Conservation (phyloP, 2,888 invertebrate species). For the Scaptomyza flava region DNA sequence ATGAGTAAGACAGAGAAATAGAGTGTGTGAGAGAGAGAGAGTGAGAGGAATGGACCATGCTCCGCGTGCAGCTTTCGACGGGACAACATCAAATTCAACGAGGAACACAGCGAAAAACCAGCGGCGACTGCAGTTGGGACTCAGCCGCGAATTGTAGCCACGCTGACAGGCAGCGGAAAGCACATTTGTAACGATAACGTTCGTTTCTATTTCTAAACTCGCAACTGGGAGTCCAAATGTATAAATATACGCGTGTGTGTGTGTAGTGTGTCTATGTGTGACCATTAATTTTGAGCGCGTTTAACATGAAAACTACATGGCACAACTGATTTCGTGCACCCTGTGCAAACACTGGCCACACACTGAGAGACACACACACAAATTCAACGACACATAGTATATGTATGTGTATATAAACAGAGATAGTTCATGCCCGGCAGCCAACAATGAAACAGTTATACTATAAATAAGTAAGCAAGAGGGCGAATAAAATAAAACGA, state of each 20-base stretch:
- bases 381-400: slow-evolving; percentile 6
- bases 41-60: slow-evolving; percentile 11
- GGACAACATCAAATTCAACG: slow-evolving; percentile 70
- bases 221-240: slow-evolving; percentile 23
- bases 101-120: slow-evolving; percentile 32
- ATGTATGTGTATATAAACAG: slow-evolving; percentile 23
- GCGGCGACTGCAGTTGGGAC: slow-evolving; percentile 37
- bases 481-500: slow-evolving; percentile 44
- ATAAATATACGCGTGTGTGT: slow-evolving; percentile 21
- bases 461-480: slow-evolving; percentile 73
- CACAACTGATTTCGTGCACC: slow-evolving; percentile 74
- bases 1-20: background rate
- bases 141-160: slow-evolving; percentile 69
- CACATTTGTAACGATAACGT: slow-evolving; percentile 78
- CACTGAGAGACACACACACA: slow-evolving; percentile 21
- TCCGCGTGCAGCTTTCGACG: slow-evolving; percentile 20
- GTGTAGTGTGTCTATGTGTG: slow-evolving; percentile 52
- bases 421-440: slow-evolving; percentile 74
- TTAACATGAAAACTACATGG: slow-evolving; percentile 78
- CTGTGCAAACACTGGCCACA: slow-evolving; percentile 52
- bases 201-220: slow-evolving; percentile 69
- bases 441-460: slow-evolving; percentile 78
- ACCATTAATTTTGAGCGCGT: slow-evolving; percentile 77
- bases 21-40: background rate
- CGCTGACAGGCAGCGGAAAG: slow-evolving; percentile 77